These are phyloP conservation scores for Nyctalus aviator DNA, from an alignment of 2,797 vertebrate species.

Conservation along the genomic window DNA sequence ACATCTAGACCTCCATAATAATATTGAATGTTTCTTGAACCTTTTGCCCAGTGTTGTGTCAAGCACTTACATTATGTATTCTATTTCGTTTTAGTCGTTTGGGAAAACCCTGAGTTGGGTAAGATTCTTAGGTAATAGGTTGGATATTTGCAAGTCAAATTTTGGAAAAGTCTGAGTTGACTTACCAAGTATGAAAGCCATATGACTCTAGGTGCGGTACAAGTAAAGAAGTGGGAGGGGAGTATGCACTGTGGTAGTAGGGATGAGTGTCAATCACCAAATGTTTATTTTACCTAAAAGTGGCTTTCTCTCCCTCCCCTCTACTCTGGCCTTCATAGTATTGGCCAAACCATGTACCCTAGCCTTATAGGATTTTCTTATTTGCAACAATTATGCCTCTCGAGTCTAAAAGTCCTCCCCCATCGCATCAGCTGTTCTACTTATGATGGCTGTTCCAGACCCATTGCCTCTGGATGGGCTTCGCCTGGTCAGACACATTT, in stretches of 20 bases:
- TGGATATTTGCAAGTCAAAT: background rate
- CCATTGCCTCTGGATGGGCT: background rate
- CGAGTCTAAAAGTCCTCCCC: background rate
- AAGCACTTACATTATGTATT: background rate
- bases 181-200: background rate
- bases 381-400: background rate
- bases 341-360: background rate
- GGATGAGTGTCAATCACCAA: background rate
- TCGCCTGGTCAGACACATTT: fast-evolving
- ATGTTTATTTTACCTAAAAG: background rate
- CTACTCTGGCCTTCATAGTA: background rate
- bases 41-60: background rate
- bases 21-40: background rate
- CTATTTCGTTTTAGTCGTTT: constrained; percentile 37
- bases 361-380: constrained; percentile 16
- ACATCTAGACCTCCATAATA: background rate
- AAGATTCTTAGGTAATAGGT: constrained; percentile 2
- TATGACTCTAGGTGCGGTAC: background rate
- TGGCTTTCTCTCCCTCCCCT: fast-evolving
- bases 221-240: background rate
- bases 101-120: background rate
- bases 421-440: background rate
- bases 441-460: background rate
- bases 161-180: background rate
- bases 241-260: background rate